Base-by-base conservation (phyloP, 2,797 vertebrate genomes). In the Botia almorhae region DNA sequence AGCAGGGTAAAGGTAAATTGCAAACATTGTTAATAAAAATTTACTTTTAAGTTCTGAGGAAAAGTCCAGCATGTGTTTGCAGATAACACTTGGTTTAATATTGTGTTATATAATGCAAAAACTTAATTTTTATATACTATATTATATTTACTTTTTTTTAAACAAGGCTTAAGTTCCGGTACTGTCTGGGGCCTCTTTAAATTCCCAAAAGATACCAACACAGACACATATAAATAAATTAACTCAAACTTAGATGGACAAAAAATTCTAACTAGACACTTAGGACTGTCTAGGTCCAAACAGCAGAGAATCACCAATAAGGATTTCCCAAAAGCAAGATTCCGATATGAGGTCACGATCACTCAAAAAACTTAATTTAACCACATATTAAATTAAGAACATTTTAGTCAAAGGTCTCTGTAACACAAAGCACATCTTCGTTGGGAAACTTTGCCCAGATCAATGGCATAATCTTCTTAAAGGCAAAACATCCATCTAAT, bases 401-500 rank as follows among this genome's bases (percentile, higher is more conserved):
- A 78, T 69, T 78, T 78, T 69, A 78, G 65, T 55, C 67, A 78
- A 78, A 69, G 76, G 69, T 69, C 67, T 60, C 17, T 78, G 76
- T 78, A 78, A 78, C 76, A 78, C 76, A 69, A 78, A 23, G 67
- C 76, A 69, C 55, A 33, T 69, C 76, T 50, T 69, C 17, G 12
- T 60, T 78, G 76, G 76, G 76, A 78, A 78, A 78, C 76, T 69
- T 78, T 60, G 26, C 76, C 76, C 26, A 60, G 76, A 78, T 78
- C 76, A 69, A 78, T 78, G 67, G 56, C 11, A 60, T 78, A 69
- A 78, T 78, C 76, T 69, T 78, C 67, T 78, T 78, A 78, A 55
- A 69, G 76, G 67, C 65, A 69, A 78, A 78, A 78, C 43, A 78
- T 60, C 56, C 26, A 50, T 78, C 76, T 69, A 78, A 78, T 78